These are phyloP conservation scores for Pristionchus mayeri DNA, from an alignment of 2,888 invertebrate genomes.

Conservation along the genomic window DNA sequence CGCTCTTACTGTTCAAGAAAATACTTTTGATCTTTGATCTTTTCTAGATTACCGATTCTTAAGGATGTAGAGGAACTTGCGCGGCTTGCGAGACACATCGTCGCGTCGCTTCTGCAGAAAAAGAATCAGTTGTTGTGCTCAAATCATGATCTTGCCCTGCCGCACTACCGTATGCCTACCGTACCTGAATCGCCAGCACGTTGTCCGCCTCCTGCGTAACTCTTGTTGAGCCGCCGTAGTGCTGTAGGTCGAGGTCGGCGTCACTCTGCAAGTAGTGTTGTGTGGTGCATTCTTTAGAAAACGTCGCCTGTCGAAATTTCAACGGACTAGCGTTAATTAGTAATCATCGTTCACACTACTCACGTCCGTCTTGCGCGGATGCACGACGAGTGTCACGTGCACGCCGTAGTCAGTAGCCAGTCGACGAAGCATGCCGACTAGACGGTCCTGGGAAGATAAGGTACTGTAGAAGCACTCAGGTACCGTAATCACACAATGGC, in stretches of 20 bases:
- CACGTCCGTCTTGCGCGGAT: slow-evolving; percentile 86
- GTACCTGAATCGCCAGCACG: slow-evolving; percentile 69
- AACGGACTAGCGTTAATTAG: background rate
- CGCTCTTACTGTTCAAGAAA: too few species aligned
- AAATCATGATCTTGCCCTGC: slow-evolving; percentile 47
- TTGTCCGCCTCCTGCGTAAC: slow-evolving; percentile 75
- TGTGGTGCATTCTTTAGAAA: background rate
- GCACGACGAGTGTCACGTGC: slow-evolving; percentile 96
- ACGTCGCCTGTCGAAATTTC: background rate
- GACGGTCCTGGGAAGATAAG: slow-evolving; percentile 89
- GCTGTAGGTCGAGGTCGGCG: slow-evolving; percentile 70
- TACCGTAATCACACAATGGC: too few species aligned
- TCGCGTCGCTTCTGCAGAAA: slow-evolving; percentile 57
- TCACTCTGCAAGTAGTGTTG: slow-evolving; percentile 61
- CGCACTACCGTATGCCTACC: background rate
- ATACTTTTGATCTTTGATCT: too few species aligned
- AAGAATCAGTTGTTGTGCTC: slow-evolving; percentile 41
- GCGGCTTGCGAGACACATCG: slow-evolving; percentile 55
- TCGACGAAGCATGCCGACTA: slow-evolving; percentile 89
- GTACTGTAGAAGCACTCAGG: too few species aligned
- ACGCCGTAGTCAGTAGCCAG: slow-evolving; percentile 94
- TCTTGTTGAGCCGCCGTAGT: slow-evolving; percentile 73
- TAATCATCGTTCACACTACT: slow-evolving; percentile 40
- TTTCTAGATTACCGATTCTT: slow-evolving; percentile 74
- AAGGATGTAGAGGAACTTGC: slow-evolving; percentile 73